A percentile compares a stretch with the other conserved stretches of the same genome.
These are phyloP conservation scores for Spizaetus ornatus DNA, from an alignment of 2,113 vertebrate genomes.

Conservation along the genomic window DNA sequence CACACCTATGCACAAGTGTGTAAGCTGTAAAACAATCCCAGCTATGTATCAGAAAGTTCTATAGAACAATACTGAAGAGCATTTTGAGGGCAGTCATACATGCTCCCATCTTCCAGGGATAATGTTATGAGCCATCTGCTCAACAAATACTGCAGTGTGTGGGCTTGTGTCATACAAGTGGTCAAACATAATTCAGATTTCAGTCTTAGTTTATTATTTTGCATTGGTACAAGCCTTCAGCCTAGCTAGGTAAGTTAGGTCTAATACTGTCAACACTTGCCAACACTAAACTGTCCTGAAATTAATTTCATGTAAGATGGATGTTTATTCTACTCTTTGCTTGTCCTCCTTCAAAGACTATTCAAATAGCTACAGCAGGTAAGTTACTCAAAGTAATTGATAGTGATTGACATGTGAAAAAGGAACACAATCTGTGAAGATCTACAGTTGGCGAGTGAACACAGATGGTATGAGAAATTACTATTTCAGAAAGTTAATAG, in stretches of 20 bases:
- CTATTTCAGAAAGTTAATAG: constrained; percentile 6
- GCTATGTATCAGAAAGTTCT: not conserved
- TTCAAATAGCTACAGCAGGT: constrained; percentile 17
- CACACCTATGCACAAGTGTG: not conserved
- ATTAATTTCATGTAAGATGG: not conserved
- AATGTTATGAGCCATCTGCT: not conserved
- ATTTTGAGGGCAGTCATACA: not conserved
- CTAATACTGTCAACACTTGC: not conserved
- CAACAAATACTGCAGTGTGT: not conserved
- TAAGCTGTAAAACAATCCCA: not conserved
- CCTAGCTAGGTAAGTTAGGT: not conserved
- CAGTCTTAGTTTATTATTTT: not conserved
- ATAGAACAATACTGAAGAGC: not conserved
- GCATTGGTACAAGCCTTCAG: not conserved
- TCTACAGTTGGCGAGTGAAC: not conserved
- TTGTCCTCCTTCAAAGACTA: not conserved
- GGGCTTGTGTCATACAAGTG: not conserved
- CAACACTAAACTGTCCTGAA: not conserved
- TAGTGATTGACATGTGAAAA: constrained; percentile 1
- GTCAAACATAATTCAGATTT: not conserved
- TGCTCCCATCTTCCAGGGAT: not conserved
- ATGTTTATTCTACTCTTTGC: not conserved
- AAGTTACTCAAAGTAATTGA: not conserved
- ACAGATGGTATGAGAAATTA: constrained; percentile 22
- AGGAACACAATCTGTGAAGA: constrained; percentile 14